A percentile compares a stretch with the other conserved stretches of the same genome.
These are phyloP conservation scores for Aleiodes sp. DNA, from an alignment of 1,140 invertebrate species.

Conservation along the genomic window DNA sequence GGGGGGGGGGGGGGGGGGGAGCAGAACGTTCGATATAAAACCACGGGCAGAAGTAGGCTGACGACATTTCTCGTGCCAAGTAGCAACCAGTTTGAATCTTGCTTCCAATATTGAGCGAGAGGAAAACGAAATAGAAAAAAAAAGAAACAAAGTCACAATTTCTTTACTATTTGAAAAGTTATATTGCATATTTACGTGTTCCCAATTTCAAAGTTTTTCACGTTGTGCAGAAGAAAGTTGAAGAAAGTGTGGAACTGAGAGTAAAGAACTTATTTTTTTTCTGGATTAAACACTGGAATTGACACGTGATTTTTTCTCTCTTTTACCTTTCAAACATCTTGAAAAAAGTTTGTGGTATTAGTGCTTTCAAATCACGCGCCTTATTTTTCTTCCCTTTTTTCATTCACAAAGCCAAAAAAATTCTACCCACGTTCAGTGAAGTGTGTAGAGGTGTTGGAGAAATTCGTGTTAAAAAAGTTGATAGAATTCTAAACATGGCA, in stretches of 20 bases:
- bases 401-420: constrained; percentile 29
- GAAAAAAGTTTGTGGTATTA: background rate
- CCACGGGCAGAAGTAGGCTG: background rate
- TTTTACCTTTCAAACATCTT: no score
- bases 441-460: constrained; percentile 39
- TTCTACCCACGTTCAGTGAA: constrained; percentile 47
- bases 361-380: no score
- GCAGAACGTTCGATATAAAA: constrained; percentile 35
- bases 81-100: background rate
- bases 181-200: background rate
- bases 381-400: no score
- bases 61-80: constrained; percentile 22
- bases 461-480: constrained; percentile 5
- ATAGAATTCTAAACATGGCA: constrained; percentile 41
- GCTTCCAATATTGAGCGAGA: background rate
- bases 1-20: no score
- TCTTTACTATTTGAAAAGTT: no score
- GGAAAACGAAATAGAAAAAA: background rate
- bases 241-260: no score
- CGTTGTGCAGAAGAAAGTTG: background rate
- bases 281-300: background rate
- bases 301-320: constrained; percentile 17
- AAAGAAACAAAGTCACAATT: background rate
- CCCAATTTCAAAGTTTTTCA: background rate
- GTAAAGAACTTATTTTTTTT: no score